phyloP scores from a whole-genome alignment of 2,797 vertebrate genomes.

The Alectoris magna region DNA sequence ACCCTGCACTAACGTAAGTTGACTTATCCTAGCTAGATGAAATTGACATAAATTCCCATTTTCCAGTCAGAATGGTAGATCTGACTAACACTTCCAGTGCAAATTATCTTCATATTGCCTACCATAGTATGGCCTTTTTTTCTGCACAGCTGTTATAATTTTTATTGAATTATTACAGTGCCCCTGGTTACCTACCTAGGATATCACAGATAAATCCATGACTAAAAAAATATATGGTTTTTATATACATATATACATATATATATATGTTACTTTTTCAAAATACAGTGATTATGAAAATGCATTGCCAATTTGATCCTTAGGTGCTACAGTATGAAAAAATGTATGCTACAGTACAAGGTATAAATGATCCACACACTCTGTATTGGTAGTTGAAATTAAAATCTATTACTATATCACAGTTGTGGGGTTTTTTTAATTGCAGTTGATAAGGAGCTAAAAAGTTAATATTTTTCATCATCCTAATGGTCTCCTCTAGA shows the following conservation, averaged over 20 bases:
- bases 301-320: background rate
- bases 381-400: background rate
- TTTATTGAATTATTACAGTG: background rate
- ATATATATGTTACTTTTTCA: background rate
- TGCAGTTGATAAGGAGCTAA: background rate
- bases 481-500: background rate
- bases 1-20: background rate
- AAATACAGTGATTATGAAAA: background rate
- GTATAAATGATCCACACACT: background rate
- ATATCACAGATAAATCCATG: background rate
- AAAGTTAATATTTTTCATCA: background rate
- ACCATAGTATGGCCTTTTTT: background rate
- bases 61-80: constrained; percentile 6
- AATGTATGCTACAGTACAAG: too few species aligned
- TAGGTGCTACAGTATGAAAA: background rate
- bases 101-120: constrained; percentile 22
- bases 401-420: background rate
- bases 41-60: background rate
- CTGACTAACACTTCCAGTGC: constrained; percentile 28
- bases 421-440: background rate
- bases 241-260: too few species aligned
- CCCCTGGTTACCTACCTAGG: background rate
- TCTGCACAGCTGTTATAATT: constrained; percentile 15
- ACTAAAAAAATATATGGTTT: background rate
- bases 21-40: background rate